A percentile compares a stretch with the other conserved stretches of the same genome.
Conservation (phyloP, 1,140 invertebrate genomes). For the Elymnias hypermnestra region DNA sequence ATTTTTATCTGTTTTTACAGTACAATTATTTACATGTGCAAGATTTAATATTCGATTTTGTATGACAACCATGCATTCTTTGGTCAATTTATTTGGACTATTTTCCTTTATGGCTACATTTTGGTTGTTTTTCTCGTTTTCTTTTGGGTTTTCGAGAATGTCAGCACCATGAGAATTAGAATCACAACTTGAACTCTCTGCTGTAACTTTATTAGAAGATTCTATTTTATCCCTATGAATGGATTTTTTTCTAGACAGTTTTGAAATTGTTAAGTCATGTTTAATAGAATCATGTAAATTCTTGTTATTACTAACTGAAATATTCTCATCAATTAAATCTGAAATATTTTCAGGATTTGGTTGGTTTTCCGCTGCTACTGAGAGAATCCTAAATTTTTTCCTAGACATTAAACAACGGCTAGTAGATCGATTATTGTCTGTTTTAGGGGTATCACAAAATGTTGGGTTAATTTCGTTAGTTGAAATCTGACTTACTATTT, state of each 20-base stretch:
- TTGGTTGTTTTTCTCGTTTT: background rate
- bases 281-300: slow-evolving; percentile 2
- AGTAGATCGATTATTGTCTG: slow-evolving; percentile 37
- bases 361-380: slow-evolving; percentile 15
- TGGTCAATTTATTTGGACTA: slow-evolving; percentile 49
- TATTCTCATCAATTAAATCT: slow-evolving; percentile 3
- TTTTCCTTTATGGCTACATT: slow-evolving; percentile 18
- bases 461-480: slow-evolving; percentile 4
- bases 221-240: slow-evolving; percentile 23
- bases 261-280: slow-evolving; percentile 8
- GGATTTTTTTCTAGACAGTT: slow-evolving; percentile 25
- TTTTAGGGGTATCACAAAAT: slow-evolving; percentile 10
- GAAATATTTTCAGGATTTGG: slow-evolving; percentile 5
- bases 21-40: no score
- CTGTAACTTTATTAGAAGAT: background rate
- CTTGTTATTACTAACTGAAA: background rate
- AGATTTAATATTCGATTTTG: slow-evolving; percentile 58
- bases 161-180: background rate
- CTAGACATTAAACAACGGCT: slow-evolving; percentile 19
- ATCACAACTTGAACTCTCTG: slow-evolving; percentile 7
- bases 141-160: slow-evolving; percentile 1
- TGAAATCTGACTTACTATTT: slow-evolving; percentile 7
- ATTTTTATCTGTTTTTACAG: slow-evolving; percentile 23
- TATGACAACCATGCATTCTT: slow-evolving; percentile 59
- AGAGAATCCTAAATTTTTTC: slow-evolving; percentile 45